phyloP scores from a whole-genome alignment of 2,797 vertebrate species.

The Chanos chanos region DNA sequence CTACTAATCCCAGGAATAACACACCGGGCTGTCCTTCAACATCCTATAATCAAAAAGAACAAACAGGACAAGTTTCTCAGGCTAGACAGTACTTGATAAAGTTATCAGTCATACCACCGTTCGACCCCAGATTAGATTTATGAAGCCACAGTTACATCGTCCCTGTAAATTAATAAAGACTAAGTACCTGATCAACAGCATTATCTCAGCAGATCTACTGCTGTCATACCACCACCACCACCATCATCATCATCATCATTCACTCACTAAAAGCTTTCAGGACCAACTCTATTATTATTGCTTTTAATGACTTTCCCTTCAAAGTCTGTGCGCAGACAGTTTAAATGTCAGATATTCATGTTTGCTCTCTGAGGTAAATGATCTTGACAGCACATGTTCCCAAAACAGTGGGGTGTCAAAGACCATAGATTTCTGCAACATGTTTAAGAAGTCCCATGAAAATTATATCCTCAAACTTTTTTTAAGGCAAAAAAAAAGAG shows the following conservation, averaged over 20 bases:
- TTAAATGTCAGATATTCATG: conserved; percentile 32
- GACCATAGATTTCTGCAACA: conserved; percentile 24
- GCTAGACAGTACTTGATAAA: conserved; percentile 35
- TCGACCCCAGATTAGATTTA: conserved; percentile 10
- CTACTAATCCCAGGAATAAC: conserved; percentile 7
- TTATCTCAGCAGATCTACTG: conserved; percentile 44
- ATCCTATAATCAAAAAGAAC: conserved; percentile 21
- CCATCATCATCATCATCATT: conserved; percentile 39
- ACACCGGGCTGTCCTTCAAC: conserved; percentile 4
- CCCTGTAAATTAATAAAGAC: conserved; percentile 28
- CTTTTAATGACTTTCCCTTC: conserved; percentile 44
- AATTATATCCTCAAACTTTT: conserved; percentile 41
- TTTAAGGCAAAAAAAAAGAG: conserved; percentile 61
- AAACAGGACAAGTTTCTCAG: conserved; percentile 9
- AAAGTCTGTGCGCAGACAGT: conserved; percentile 41
- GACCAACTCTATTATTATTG: conserved; percentile 60
- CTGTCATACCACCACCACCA: conserved; percentile 53
- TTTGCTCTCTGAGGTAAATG: conserved; percentile 41
- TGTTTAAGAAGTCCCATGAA: neutral
- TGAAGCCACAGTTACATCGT: conserved; percentile 33
- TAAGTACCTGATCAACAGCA: conserved; percentile 59
- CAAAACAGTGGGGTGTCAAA: conserved; percentile 21
- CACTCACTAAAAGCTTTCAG: conserved; percentile 26
- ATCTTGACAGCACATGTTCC: conserved; percentile 49
- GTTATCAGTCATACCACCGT: conserved; percentile 21